These are phyloP conservation scores for Parotia lawesii DNA, from an alignment of 2,113 vertebrate genomes.

Conservation along the genomic window DNA sequence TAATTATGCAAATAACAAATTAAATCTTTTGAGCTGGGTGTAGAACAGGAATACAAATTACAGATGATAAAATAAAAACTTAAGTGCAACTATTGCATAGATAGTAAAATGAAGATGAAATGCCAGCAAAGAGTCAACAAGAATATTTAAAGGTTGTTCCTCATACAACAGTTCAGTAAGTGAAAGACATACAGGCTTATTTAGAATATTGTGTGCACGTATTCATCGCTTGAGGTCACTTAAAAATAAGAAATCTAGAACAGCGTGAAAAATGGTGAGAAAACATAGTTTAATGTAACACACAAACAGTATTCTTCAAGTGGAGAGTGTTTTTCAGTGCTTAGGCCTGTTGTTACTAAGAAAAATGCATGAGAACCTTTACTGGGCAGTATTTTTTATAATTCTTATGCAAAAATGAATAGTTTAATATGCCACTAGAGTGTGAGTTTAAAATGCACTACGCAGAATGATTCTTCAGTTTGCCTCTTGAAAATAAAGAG, in stretches of 20 bases:
- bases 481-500: neutral
- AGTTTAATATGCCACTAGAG: neutral
- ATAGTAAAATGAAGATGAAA: neutral
- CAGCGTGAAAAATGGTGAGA: neutral
- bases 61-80: neutral
- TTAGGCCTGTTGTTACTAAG: neutral
- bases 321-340: neutral
- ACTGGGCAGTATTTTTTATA: neutral
- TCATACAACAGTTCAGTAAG: neutral
- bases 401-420: neutral
- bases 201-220: neutral
- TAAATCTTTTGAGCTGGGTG: neutral
- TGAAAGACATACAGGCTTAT: neutral
- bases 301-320: neutral
- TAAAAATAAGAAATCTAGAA: neutral
- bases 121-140: neutral
- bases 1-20: conserved; percentile 19
- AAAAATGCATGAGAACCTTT: neutral
- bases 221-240: neutral
- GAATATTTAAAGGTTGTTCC: neutral
- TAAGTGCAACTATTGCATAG: neutral
- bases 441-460: neutral
- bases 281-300: neutral
- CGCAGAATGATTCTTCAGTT: neutral
- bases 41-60: neutral